Conservation (phyloP, 2,888 invertebrate genomes). For the Drosophila buzzatii region DNA sequence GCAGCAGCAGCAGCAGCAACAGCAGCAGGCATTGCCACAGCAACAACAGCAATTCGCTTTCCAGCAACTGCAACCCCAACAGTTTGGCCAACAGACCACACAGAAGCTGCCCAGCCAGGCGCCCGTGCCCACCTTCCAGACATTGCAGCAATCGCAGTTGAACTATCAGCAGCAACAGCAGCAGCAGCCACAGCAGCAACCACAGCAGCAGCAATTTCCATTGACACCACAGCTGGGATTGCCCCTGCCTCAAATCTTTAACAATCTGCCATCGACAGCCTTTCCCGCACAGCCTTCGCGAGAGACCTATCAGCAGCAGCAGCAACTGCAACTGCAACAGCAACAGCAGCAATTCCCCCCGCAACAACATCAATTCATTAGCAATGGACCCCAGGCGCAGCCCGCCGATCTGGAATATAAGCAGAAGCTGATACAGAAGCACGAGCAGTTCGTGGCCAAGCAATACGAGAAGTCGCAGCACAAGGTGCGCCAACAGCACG, state of each 20-base stretch:
- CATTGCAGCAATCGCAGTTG: conserved; percentile 64
- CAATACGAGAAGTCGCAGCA: conserved; percentile 92
- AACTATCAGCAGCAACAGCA: conserved; percentile 64
- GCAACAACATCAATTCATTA: conserved; percentile 57
- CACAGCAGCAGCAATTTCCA: conserved; percentile 63
- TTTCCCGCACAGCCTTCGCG: conserved; percentile 67
- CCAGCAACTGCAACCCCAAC: conserved; percentile 78
- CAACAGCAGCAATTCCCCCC: conserved; percentile 57
- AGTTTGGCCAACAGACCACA: conserved; percentile 76
- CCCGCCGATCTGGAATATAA: conserved; percentile 89
- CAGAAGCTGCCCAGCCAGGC: conserved; percentile 78
- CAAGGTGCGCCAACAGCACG: conserved; percentile 90
- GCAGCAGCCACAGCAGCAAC: conserved; percentile 58
- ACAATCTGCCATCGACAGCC: conserved; percentile 67
- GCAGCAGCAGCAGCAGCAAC: conserved; percentile 55
- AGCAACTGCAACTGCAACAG: conserved; percentile 47
- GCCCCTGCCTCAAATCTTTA: conserved; percentile 75
- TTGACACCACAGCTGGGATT: conserved; percentile 78
- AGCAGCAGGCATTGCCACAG: conserved; percentile 58
- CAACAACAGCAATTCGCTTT: conserved; percentile 68
- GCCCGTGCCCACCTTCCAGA: conserved; percentile 79
- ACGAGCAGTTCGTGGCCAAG: conserved; percentile 91
- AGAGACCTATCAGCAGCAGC: conserved; percentile 64
- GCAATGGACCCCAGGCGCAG: conserved; percentile 60
- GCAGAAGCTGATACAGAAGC: conserved; percentile 90